Percentiles rank a stretch among this genome's conserved stretches.
These are phyloP conservation scores for Sebastes dallii DNA, from an alignment of 2,797 vertebrate genomes.

Conservation along the genomic window DNA sequence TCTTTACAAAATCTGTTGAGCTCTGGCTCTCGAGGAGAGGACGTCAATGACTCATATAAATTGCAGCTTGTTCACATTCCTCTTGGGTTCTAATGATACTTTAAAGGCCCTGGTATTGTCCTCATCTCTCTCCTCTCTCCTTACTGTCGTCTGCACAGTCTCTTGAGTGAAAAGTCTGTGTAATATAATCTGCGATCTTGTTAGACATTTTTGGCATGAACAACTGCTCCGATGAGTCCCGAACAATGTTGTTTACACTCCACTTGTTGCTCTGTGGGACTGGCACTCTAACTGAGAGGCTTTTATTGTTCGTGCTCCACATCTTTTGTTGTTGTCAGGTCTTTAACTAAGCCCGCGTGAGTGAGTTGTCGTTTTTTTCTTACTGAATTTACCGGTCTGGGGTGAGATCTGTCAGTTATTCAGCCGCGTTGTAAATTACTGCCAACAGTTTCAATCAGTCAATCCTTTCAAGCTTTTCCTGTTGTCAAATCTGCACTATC, in stretches of 20 bases:
- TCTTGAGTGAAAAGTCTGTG: slow-evolving; percentile 7
- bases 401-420: slow-evolving; percentile 19
- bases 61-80: neutral
- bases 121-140: slow-evolving; percentile 8
- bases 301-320: slow-evolving; percentile 3
- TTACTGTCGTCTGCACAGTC: neutral
- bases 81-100: neutral
- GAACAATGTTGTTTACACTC: slow-evolving; percentile 43
- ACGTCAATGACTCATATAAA: neutral
- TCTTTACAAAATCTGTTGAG: neutral
- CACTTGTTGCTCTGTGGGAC: slow-evolving; percentile 21
- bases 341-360: slow-evolving; percentile 21
- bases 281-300: slow-evolving; percentile 18
- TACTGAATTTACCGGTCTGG: slow-evolving; percentile 18
- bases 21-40: neutral
- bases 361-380: neutral
- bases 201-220: slow-evolving; percentile 26
- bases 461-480: neutral
- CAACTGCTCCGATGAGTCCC: neutral
- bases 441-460: slow-evolving; percentile 17
- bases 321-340: slow-evolving; percentile 25
- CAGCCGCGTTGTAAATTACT: slow-evolving; percentile 5
- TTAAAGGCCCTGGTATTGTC: slow-evolving; percentile 4
- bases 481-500: slow-evolving; percentile 9
- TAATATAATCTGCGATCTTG: slow-evolving; percentile 20